Evolutionary conservation across 2,113 vertebrate species (phyloP).

Genomic region (Dipodomys stephensi): DNA sequence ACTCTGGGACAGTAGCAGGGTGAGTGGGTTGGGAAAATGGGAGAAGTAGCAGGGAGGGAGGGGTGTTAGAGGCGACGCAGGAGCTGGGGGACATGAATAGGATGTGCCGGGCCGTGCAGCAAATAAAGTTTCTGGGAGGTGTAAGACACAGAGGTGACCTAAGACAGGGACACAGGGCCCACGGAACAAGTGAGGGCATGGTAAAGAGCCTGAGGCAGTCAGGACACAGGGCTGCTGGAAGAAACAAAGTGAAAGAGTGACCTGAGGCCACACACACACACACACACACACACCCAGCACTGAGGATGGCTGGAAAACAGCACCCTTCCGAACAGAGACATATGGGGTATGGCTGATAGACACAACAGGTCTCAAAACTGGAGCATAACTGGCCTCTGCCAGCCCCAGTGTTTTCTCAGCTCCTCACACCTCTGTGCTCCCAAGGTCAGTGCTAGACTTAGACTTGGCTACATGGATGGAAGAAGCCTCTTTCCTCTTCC

Average conservation of each 20-base stretch:
- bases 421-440: not conserved
- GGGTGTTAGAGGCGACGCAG: no score
- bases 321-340: not conserved
- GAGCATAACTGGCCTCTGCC: not conserved
- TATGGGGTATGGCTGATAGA: not conserved
- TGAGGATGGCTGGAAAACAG: not conserved
- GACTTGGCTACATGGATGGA: not conserved
- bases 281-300: no score
- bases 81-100: no score
- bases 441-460: not conserved
- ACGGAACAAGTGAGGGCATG: no score
- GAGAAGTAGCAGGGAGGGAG: no score
- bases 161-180: no score
- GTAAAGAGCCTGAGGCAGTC: not conserved
- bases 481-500: not conserved
- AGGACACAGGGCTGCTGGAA: rapidly evolving
- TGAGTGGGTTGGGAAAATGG: not conserved
- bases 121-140: not conserved
- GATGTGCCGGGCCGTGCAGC: not conserved
- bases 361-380: not conserved
- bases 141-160: not conserved
- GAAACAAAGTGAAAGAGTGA: not conserved
- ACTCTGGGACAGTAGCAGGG: not conserved
- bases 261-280: not conserved
- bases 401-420: not conserved